Evolutionary conservation across 2,888 invertebrate species (phyloP), one percentile per base, ranked within the genome.

Genomic region (Pyrrhia umbra): DNA sequence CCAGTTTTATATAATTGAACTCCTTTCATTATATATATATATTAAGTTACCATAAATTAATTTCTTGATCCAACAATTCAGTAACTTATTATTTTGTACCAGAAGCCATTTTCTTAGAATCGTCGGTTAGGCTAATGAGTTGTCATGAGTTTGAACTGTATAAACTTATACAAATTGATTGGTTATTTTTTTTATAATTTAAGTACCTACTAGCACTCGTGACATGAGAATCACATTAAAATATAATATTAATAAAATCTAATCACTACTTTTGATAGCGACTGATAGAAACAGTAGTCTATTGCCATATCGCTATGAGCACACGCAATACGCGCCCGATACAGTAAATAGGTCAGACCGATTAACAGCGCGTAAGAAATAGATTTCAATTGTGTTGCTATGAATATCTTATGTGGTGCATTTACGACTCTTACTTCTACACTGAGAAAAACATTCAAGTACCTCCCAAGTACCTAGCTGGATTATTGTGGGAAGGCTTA

Each of bases 361-460:
- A 88, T 88, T 88, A 87, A 80, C 76, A 65, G 76, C 62, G 78
- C 68, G 81, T 81, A 84, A 86, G 85, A 86, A 86, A 86, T 84
- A 86, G 82, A 85, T 84, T 84, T 70, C 81, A 80, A 86, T 87
- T 85, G 79, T 76, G 78, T 75, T 74, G 66, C 81, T 72, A 65
- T 70, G 77, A 64, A 68, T 70, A 70, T 52, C 64, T 54, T 51
- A 37, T 16, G 50, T 15, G 52, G 66, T 64, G 55, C 39, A 25
- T 30, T 37, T 18, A 61, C 56, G 49, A 13, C 37, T 20, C 18
- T 27, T 20, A 52, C 42, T 42, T 9, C 16, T 6, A 37, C 34
- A 25, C n/a, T n/a, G n/a, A 23, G 37, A 0, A 42, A 21, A 13
- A 30, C 8, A 8, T 39, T 2, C n/a, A 4, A 34, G 9, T 34